Percentiles rank a stretch among this genome's conserved stretches.
Evolutionary conservation across 2,797 vertebrate species (phyloP).

Genomic region (Podarcis siculus): DNA sequence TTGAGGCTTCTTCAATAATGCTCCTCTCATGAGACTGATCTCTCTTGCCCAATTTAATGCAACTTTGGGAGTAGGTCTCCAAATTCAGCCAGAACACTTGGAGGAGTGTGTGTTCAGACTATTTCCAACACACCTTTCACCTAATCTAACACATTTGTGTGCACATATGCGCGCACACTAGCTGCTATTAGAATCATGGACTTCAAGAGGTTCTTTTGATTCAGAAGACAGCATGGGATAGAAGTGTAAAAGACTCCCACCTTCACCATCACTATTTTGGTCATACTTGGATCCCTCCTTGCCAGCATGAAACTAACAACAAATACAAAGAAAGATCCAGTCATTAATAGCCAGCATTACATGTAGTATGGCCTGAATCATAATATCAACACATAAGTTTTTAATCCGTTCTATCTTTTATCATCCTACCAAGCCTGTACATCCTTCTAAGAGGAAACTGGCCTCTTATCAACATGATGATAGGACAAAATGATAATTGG

Average conservation of each 20-base stretch:
- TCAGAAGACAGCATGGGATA: background rate
- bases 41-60: background rate
- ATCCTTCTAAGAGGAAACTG: slow-evolving; percentile 59
- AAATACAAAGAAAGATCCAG: background rate
- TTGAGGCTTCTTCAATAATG: background rate
- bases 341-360: background rate
- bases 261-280: background rate
- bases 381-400: slow-evolving; percentile 56
- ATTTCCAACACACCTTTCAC: background rate
- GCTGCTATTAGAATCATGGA: background rate
- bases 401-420: slow-evolving; percentile 50
- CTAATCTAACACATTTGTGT: background rate
- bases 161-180: background rate
- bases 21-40: background rate
- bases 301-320: background rate
- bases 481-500: background rate
- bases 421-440: slow-evolving; percentile 45
- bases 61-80: background rate
- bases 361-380: slow-evolving; percentile 34
- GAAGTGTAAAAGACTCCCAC: background rate
- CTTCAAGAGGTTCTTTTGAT: background rate
- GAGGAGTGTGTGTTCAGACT: background rate
- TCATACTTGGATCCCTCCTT: background rate
- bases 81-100: background rate
- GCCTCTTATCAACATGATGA: slow-evolving; percentile 43